Conservation (phyloP, 92 coral and sea anemone genomes). For the Anthopleura xanthogrammica region DNA sequence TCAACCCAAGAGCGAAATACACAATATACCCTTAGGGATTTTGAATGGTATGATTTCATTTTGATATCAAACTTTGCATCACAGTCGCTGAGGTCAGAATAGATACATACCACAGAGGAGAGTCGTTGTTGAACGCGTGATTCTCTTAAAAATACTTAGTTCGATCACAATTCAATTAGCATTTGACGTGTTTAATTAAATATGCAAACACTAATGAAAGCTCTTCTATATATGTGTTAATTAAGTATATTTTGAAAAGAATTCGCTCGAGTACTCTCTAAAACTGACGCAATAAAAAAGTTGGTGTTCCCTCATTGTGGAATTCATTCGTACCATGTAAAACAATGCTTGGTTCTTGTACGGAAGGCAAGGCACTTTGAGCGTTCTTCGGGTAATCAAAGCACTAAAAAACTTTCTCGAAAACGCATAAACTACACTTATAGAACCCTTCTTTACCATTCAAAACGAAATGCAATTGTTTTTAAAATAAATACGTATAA, state of each 20-base stretch:
- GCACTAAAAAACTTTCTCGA: too few species aligned
- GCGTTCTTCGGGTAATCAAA: too few species aligned
- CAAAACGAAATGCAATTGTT: neutral
- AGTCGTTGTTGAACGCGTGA: neutral
- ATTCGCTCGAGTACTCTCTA: neutral
- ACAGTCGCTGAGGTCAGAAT: neutral
- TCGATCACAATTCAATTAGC: constrained; percentile 29
- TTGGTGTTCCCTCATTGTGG: neutral
- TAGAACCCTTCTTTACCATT: neutral
- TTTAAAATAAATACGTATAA: neutral
- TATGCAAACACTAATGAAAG: constrained; percentile 46
- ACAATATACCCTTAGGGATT: constrained; percentile 25
- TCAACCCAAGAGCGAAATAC: constrained; percentile 44
- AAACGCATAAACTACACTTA: too few species aligned
- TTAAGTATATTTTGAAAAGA: constrained; percentile 3
- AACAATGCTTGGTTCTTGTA: too few species aligned
- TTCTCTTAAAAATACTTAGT: constrained; percentile 2
- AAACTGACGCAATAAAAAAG: neutral
- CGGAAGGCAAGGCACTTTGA: too few species aligned
- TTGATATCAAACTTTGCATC: neutral
- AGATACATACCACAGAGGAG: neutral
- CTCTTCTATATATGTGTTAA: constrained; percentile 5
- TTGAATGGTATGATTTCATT: neutral
- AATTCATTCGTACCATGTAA: neutral
- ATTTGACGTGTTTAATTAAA: constrained; percentile 42